Evolutionary conservation across 1,140 invertebrate genomes (phyloP).

Genomic region (Liolophura sinensis): DNA sequence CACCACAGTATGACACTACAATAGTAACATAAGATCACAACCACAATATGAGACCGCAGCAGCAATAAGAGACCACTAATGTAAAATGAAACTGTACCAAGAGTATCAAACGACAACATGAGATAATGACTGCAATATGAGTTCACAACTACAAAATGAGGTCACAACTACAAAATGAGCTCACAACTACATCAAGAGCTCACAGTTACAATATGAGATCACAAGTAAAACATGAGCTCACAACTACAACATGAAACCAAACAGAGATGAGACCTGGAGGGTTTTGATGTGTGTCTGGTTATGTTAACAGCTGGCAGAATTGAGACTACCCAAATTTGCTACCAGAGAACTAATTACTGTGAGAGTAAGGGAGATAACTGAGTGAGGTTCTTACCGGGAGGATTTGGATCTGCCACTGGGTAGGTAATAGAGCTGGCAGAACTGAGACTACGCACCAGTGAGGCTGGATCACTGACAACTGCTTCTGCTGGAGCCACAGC

Average conservation of each 20-base stretch:
- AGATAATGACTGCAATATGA: neutral
- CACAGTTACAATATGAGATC: too few species aligned
- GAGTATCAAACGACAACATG: neutral
- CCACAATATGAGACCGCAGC: neutral
- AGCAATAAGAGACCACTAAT: neutral
- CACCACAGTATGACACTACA: neutral
- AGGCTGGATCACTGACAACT: constrained; percentile 1
- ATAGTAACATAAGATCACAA: neutral
- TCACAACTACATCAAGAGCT: too few species aligned
- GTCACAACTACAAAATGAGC: too few species aligned
- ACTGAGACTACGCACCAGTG: constrained; percentile 20
- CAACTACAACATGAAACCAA: too few species aligned
- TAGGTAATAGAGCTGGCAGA: constrained; percentile 24
- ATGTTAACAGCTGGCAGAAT: too few species aligned
- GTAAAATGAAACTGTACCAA: neutral
- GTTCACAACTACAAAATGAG: too few species aligned
- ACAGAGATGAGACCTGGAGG: too few species aligned
- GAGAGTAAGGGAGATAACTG: neutral
- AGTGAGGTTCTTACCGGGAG: constrained; percentile 11
- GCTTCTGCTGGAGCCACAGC: too few species aligned
- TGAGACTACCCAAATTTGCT: too few species aligned
- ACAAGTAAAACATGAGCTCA: too few species aligned
- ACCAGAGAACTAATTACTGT: constrained; percentile 6
- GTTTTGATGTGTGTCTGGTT: too few species aligned
- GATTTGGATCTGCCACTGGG: constrained; percentile 15